Percentiles rank a stretch among this genome's conserved stretches.
Evolutionary conservation across 2,888 invertebrate genomes (phyloP).

Genomic region (Andrena praecox): DNA sequence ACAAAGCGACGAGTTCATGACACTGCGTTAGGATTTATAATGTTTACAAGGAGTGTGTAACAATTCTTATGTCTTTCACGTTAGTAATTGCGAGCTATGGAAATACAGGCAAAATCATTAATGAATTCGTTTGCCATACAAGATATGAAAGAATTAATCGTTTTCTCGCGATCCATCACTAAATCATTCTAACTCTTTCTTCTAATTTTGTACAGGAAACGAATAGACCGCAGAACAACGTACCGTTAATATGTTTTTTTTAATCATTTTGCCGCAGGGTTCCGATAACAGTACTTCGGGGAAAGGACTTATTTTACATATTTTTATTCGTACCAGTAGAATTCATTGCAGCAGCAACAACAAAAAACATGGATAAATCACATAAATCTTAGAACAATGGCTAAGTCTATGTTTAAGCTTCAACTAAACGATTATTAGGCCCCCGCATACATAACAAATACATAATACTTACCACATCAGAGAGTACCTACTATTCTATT

Average conservation of each 20-base stretch:
- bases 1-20: conserved; percentile 47
- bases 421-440: conserved; percentile 14
- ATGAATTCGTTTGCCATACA: conserved; percentile 40
- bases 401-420: conserved; percentile 37
- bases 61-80: conserved; percentile 74
- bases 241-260: conserved; percentile 20
- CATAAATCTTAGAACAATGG: conserved; percentile 30
- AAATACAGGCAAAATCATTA: conserved; percentile 29
- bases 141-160: conserved; percentile 16
- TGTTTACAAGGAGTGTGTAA: conserved; percentile 66
- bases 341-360: conserved; percentile 4
- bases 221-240: background rate
- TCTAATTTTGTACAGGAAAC: conserved; percentile 6
- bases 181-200: background rate
- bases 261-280: conserved; percentile 27
- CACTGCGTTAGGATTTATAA: conserved; percentile 65
- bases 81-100: conserved; percentile 66
- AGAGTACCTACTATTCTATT: background rate
- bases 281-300: conserved; percentile 18
- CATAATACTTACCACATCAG: conserved; percentile 1
- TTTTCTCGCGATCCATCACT: conserved; percentile 1
- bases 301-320: conserved; percentile 19
- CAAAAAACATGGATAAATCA: conserved; percentile 10
- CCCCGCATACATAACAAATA: conserved; percentile 27
- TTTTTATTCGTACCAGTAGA: conserved; percentile 36